Conservation (phyloP, 2,113 vertebrate species). For the Coryphaenoides rupestris region DNA sequence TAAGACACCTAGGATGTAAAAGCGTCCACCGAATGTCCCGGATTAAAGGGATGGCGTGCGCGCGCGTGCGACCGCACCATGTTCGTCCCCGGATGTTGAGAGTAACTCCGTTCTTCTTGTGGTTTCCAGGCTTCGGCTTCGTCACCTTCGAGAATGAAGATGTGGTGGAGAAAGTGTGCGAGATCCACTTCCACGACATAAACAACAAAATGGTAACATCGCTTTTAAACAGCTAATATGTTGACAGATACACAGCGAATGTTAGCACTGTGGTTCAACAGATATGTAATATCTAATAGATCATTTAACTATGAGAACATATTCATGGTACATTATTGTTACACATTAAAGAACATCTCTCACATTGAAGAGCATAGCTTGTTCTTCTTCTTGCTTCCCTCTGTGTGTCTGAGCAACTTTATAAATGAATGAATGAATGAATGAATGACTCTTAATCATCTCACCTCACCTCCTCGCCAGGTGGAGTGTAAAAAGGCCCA, state of each 20-base stretch:
- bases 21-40: neutral
- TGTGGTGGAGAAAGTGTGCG: slow-evolving; percentile 98
- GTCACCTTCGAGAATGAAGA: slow-evolving; percentile 98
- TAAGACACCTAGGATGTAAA: neutral
- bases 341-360: neutral
- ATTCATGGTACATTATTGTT: too few relatives aligned
- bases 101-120: slow-evolving; percentile 15
- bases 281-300: too few relatives aligned
- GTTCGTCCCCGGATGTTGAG: neutral
- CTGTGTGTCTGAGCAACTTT: neutral
- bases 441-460: neutral
- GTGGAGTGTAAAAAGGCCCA: slow-evolving; percentile 99
- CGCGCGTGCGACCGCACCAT: neutral
- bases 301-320: too few relatives aligned
- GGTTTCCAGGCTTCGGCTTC: slow-evolving; percentile 87
- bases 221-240: neutral
- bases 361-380: neutral
- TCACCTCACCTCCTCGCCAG: slow-evolving; percentile 58
- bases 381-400: neutral
- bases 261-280: too few relatives aligned
- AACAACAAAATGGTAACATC: slow-evolving; percentile 95
- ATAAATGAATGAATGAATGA: neutral
- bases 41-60: neutral
- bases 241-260: too few relatives aligned
- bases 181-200: slow-evolving; percentile 99